Percentiles rank a stretch among this genome's conserved stretches.
Conservation (phyloP, 2,888 invertebrate species). For the Himalopsyche japonica region DNA sequence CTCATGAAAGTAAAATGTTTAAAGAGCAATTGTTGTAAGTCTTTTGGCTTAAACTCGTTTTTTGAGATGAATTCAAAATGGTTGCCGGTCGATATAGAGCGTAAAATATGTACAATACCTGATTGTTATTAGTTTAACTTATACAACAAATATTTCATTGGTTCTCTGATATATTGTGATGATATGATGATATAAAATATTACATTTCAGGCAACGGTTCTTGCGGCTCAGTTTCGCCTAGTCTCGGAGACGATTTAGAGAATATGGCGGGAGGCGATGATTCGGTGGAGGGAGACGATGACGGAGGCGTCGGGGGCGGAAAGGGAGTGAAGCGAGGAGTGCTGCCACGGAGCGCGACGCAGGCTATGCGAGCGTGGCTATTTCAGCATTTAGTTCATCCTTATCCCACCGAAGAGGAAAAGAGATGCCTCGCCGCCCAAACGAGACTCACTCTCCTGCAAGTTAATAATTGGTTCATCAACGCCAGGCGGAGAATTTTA, state of each 20-base stretch:
- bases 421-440: constrained; percentile 84
- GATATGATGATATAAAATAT: background rate
- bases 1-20: too few species aligned
- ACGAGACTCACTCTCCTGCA: constrained; percentile 86
- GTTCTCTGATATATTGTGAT: too few species aligned
- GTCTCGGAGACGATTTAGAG: constrained; percentile 54
- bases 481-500: constrained; percentile 85
- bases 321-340: constrained; percentile 83
- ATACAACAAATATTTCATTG: background rate
- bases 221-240: constrained; percentile 50
- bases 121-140: too few species aligned
- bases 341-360: constrained; percentile 92
- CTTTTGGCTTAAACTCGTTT: too few species aligned
- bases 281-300: constrained; percentile 44
- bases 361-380: constrained; percentile 94
- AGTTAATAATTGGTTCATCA: constrained; percentile 94
- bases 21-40: too few species aligned
- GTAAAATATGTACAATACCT: too few species aligned
- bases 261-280: constrained; percentile 25
- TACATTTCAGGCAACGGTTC: constrained; percentile 47
- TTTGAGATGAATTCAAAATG: too few species aligned
- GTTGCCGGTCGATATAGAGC: too few species aligned
- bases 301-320: constrained; percentile 57
- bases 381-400: constrained; percentile 96
- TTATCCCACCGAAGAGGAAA: constrained; percentile 94